Conservation (phyloP, 2,113 vertebrate genomes). For the Eptesicus fuscus region DNA sequence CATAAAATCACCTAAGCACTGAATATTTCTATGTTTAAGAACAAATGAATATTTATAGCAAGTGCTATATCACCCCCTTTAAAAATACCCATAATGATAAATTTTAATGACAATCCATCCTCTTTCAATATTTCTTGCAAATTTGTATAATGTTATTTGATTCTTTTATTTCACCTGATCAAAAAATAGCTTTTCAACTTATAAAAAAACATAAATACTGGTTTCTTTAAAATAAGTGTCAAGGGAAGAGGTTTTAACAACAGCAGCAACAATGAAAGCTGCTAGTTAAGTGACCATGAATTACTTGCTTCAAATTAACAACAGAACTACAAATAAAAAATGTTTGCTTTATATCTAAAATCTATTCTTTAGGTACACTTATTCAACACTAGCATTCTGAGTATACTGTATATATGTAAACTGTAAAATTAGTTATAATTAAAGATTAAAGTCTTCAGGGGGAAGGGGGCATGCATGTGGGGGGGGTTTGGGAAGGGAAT, state of each 20-base stretch:
- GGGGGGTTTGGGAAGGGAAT: no score
- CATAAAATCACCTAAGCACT: slow-evolving; percentile 65
- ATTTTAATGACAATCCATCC: slow-evolving; percentile 28
- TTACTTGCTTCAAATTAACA: slow-evolving; percentile 38
- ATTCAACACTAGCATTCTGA: slow-evolving; percentile 39
- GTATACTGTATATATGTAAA: neutral
- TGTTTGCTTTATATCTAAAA: neutral
- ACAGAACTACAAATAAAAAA: neutral
- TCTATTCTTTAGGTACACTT: neutral
- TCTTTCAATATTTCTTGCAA: slow-evolving; percentile 74
- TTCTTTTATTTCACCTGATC: slow-evolving; percentile 74
- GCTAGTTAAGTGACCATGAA: neutral
- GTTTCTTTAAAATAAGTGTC: slow-evolving; percentile 73
- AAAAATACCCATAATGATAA: slow-evolving; percentile 55
- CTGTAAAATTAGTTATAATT: slow-evolving; percentile 17
- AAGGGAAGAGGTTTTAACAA: slow-evolving; percentile 55
- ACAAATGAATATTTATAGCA: slow-evolving; percentile 74
- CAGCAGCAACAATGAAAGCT: slow-evolving; percentile 24
- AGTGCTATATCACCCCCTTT: slow-evolving; percentile 38
- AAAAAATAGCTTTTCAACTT: slow-evolving; percentile 68
- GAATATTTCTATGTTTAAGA: slow-evolving; percentile 71
- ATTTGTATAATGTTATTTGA: slow-evolving; percentile 75
- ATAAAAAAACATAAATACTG: slow-evolving; percentile 36
- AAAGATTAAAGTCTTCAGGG: slow-evolving; percentile 56
- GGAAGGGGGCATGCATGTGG: no score